A percentile compares a stretch with the other conserved stretches of the same genome.
Evolutionary conservation across 2,113 vertebrate species (phyloP).

Genomic region (Amphiprion percula): DNA sequence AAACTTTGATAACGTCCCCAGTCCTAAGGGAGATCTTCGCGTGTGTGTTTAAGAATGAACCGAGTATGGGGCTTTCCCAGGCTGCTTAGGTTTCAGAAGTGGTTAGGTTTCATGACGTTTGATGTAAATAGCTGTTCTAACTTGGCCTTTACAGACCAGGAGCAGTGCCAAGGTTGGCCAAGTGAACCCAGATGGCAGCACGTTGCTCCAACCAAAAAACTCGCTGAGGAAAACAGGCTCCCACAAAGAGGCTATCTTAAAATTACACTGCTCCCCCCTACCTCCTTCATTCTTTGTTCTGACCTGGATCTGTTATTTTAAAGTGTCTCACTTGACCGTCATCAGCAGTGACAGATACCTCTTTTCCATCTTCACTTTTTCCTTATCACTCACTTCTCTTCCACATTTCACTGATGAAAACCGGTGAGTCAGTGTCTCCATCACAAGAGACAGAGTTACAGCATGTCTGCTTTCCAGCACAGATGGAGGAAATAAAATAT

Average conservation of each 20-base stretch:
- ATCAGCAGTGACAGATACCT: conserved; percentile 15
- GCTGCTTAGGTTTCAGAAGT: conserved; percentile 65
- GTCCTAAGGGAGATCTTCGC: conserved; percentile 36
- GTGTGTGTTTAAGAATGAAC: conserved; percentile 36
- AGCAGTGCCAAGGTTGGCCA: conserved; percentile 65
- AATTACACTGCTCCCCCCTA: background rate
- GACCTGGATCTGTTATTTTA: conserved; percentile 39
- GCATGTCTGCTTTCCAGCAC: conserved; percentile 41
- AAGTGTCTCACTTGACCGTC: conserved; percentile 43
- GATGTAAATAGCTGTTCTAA: conserved; percentile 69
- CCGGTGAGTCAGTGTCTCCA: conserved; percentile 59
- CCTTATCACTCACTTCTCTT: conserved; percentile 52
- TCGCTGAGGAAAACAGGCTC: conserved; percentile 63
- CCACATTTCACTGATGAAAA: conserved; percentile 34
- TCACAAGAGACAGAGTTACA: conserved; percentile 35
- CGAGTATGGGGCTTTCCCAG: conserved; percentile 61
- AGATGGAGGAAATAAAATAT: conserved; percentile 36
- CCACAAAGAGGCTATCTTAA: conserved; percentile 28
- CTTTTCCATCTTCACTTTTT: conserved; percentile 42
- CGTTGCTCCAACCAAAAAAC: conserved; percentile 52
- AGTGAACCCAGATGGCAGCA: conserved; percentile 79
- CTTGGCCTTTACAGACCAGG: conserved; percentile 57
- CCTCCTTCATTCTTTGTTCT: background rate
- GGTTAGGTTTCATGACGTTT: conserved; percentile 55
- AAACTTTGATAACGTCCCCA: conserved; percentile 28